Conservation (phyloP, 2,113 vertebrate genomes). For the Gnathonemus longibarbis region DNA sequence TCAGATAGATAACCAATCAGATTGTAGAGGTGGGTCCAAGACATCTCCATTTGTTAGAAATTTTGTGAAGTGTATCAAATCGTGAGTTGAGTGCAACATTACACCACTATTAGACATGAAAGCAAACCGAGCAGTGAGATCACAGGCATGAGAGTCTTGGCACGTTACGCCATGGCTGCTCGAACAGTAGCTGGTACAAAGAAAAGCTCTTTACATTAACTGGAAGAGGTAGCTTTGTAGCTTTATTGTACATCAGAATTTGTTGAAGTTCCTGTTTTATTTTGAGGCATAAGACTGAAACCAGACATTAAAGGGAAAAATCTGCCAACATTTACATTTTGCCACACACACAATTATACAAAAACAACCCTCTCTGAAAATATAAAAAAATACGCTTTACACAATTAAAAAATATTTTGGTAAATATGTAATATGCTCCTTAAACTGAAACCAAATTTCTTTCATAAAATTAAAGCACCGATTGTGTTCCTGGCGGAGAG, state of each 20-base stretch:
- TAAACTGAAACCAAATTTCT: neutral
- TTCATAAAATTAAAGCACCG: conserved; percentile 9
- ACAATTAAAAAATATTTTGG: neutral
- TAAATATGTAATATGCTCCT: conserved; percentile 4
- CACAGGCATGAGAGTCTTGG: neutral
- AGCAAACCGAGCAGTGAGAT: neutral
- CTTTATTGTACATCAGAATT: neutral
- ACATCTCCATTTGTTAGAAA: too few relatives aligned
- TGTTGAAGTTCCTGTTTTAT: neutral
- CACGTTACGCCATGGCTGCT: neutral
- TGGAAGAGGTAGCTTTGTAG: conserved; percentile 6
- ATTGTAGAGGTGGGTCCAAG: too few relatives aligned
- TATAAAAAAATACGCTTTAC: conserved; percentile 4
- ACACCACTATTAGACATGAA: neutral
- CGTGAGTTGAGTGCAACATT: too few relatives aligned
- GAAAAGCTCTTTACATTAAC: neutral
- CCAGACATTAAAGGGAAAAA: neutral
- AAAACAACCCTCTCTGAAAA: neutral
- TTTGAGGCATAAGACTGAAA: neutral
- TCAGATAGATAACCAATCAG: too few relatives aligned
- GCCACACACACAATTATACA: neutral
- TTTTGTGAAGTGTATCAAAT: too few relatives aligned
- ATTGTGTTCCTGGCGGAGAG: neutral
- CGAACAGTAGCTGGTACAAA: neutral
- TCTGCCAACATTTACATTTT: neutral